A percentile compares a stretch with the other conserved stretches of the same genome.
Conservation (phyloP, 2,797 vertebrate species). For the Gymnodraco acuticeps region DNA sequence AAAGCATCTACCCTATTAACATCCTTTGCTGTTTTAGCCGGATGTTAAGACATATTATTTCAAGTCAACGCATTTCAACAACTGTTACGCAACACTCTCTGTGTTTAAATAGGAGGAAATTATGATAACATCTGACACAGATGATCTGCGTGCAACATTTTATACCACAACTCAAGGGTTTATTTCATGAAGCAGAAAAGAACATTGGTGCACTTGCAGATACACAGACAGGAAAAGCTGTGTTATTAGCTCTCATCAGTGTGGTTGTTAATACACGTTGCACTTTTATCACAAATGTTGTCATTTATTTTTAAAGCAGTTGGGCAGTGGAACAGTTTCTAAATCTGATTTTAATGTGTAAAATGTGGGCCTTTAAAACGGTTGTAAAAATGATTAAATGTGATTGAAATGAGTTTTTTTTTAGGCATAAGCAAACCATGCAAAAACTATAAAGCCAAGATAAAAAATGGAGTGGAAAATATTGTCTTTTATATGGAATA, state of each 20-base stretch:
- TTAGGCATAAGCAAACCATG: background rate
- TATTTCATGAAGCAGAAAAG: background rate
- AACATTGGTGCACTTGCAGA: background rate
- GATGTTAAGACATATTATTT: slow-evolving; percentile 65
- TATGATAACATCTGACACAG: slow-evolving; percentile 39
- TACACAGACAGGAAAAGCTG: background rate
- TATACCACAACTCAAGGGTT: background rate
- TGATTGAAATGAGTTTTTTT: background rate
- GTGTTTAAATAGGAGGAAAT: slow-evolving; percentile 49
- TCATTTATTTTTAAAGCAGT: background rate
- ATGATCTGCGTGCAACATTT: background rate
- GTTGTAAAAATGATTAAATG: background rate
- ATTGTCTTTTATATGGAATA: background rate
- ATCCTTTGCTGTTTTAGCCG: slow-evolving; percentile 42
- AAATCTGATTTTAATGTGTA: background rate
- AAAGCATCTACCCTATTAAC: slow-evolving; percentile 8
- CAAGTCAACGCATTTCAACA: slow-evolving; percentile 31
- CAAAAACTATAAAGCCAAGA: background rate
- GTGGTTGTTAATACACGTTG: background rate
- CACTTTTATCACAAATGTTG: background rate
- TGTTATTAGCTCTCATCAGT: slow-evolving; percentile 1
- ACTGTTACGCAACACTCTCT: slow-evolving; percentile 42
- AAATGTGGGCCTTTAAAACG: background rate
- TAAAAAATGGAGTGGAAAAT: background rate
- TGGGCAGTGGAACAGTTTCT: background rate